phyloP scores from a whole-genome alignment of 2,888 invertebrate species.

The Omphaloscelis lunosa region DNA sequence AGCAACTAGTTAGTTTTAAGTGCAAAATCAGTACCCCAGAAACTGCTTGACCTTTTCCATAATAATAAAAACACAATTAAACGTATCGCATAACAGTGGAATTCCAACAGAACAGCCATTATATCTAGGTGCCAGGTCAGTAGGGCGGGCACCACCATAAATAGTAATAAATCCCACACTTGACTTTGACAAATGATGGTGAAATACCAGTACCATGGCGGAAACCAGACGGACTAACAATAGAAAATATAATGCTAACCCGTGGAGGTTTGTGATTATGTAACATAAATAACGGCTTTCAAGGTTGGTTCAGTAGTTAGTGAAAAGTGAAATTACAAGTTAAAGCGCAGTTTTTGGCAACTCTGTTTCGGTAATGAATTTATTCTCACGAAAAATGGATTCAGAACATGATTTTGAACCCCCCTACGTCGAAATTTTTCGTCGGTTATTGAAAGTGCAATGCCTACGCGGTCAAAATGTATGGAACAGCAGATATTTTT shows the following conservation, averaged over 20 bases:
- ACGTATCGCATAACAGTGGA: conserved; percentile 32
- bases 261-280: conserved; percentile 1
- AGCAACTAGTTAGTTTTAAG: background rate
- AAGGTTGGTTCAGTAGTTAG: background rate
- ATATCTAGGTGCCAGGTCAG: conserved; percentile 72
- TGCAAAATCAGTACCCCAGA: background rate
- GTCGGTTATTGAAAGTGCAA: no score
- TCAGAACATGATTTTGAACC: no score
- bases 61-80: conserved; percentile 15
- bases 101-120: conserved; percentile 39
- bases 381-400: no score
- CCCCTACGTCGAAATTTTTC: no score
- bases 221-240: conserved; percentile 48
- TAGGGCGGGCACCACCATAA: conserved; percentile 77
- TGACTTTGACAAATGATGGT: conserved; percentile 83
- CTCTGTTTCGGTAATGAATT: no score
- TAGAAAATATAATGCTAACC: conserved; percentile 47
- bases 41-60: background rate
- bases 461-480: no score
- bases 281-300: conserved; percentile 2
- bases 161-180: conserved; percentile 80
- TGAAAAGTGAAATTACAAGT: background rate
- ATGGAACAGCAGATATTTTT: no score
- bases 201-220: conserved; percentile 63
- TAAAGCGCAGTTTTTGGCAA: background rate